Percentiles rank a stretch among this genome's conserved stretches.
Evolutionary conservation across 2,113 vertebrate species (phyloP).

Genomic region (Varanus komodoensis): DNA sequence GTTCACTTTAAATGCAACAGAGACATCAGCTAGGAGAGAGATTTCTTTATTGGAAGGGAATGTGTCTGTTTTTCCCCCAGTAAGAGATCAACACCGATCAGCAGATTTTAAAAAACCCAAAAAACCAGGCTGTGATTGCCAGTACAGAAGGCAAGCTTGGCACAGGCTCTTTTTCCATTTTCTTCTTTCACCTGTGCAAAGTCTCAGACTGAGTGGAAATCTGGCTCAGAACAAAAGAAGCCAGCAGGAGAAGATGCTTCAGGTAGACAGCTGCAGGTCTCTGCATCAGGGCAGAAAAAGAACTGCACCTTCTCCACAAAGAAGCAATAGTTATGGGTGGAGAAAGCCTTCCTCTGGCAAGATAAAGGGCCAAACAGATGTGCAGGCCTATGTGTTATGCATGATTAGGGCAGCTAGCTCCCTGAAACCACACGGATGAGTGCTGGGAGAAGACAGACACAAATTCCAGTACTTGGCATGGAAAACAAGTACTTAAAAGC

Average conservation of each 20-base stretch:
- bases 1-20: background rate
- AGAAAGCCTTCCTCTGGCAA: background rate
- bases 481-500: background rate
- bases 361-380: background rate
- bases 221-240: background rate
- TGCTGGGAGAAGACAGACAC: background rate
- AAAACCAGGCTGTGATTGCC: background rate
- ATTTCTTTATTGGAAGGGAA: slow-evolving; percentile 34
- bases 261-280: background rate
- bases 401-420: background rate
- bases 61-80: background rate
- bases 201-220: background rate
- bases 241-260: background rate
- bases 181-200: background rate
- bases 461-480: too few species aligned
- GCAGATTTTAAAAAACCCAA: background rate
- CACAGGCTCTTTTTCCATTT: background rate
- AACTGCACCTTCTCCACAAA: background rate
- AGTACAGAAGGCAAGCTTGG: background rate
- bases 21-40: background rate
- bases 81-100: background rate
- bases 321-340: background rate
- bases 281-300: background rate
- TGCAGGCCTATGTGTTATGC: background rate
- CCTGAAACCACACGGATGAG: background rate